phyloP scores from a whole-genome alignment of 1,140 invertebrate genomes.

The Euura lappo region DNA sequence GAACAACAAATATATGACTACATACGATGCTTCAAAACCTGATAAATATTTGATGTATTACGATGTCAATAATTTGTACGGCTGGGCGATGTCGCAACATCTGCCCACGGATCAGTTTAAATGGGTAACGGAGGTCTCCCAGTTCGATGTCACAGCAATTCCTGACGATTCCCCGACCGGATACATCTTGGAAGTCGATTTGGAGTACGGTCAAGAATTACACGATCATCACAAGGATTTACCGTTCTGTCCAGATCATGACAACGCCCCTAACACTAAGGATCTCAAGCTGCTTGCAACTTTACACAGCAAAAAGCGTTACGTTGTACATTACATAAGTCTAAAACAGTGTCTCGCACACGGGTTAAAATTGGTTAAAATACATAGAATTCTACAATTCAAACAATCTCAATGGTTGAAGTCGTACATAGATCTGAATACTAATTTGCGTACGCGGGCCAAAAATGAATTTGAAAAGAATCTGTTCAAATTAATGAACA shows the following conservation, averaged over 20 bases:
- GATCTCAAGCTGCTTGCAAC: constrained; percentile 41
- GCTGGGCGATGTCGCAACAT: constrained; percentile 29
- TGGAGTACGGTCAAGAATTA: constrained; percentile 35
- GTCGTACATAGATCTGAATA: constrained; percentile 54
- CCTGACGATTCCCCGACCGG: constrained; percentile 49
- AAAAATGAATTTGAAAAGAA: too few species aligned
- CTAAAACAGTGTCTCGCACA: constrained; percentile 43
- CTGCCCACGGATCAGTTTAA: constrained; percentile 28
- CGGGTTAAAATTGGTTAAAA: constrained; percentile 48
- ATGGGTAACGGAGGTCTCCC: constrained; percentile 16
- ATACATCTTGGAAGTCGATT: constrained; percentile 57
- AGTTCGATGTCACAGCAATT: constrained; percentile 38
- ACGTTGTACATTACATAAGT: constrained; percentile 52
- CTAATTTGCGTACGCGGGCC: constrained; percentile 30
- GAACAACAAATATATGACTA: constrained; percentile 13
- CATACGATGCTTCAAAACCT: background rate
- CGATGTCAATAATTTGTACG: constrained; percentile 40
- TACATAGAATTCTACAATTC: constrained; percentile 50
- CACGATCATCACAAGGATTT: constrained; percentile 37
- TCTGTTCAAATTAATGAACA: too few species aligned
- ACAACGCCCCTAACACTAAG: constrained; percentile 15
- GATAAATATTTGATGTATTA: constrained; percentile 29
- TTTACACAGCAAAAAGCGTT: constrained; percentile 42
- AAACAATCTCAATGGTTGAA: constrained; percentile 48
- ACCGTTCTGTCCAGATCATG: constrained; percentile 55